phyloP scores from a whole-genome alignment of 2,888 invertebrate species.

The Eumerus sabulonum region DNA sequence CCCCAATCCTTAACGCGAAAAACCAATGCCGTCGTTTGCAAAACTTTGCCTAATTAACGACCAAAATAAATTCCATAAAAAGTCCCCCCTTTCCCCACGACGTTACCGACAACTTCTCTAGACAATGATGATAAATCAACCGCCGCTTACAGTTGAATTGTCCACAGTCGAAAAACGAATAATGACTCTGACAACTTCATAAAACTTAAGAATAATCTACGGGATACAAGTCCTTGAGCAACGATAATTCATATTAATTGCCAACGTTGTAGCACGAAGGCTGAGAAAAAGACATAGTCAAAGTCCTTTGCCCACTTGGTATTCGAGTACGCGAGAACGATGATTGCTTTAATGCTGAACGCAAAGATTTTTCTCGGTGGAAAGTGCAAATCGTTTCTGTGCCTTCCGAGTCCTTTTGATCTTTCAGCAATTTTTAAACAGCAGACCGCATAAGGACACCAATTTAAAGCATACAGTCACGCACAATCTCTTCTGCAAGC shows the following conservation, averaged over 20 bases:
- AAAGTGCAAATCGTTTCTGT: no score
- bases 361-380: not conserved
- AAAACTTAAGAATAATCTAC: conserved; percentile 50
- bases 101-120: not conserved
- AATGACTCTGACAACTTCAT: conserved; percentile 50
- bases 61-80: conserved; percentile 6
- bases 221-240: conserved; percentile 40
- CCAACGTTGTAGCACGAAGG: conserved; percentile 15
- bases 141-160: conserved; percentile 40
- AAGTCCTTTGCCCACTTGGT: not conserved
- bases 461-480: conserved; percentile 27
- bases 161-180: conserved; percentile 49
- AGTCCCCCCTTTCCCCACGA: not conserved
- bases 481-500: conserved; percentile 28
- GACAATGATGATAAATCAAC: conserved; percentile 47
- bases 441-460: not conserved
- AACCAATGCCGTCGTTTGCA: conserved; percentile 24
- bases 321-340: not conserved
- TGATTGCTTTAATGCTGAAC: conserved; percentile 9
- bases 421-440: conserved; percentile 5
- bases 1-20: conserved; percentile 3
- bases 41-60: conserved; percentile 50
- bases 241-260: conserved; percentile 66
- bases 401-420: not conserved
- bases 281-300: not conserved